Base-by-base conservation (phyloP, 2,113 vertebrate genomes). In the Chaetops frenatus region DNA sequence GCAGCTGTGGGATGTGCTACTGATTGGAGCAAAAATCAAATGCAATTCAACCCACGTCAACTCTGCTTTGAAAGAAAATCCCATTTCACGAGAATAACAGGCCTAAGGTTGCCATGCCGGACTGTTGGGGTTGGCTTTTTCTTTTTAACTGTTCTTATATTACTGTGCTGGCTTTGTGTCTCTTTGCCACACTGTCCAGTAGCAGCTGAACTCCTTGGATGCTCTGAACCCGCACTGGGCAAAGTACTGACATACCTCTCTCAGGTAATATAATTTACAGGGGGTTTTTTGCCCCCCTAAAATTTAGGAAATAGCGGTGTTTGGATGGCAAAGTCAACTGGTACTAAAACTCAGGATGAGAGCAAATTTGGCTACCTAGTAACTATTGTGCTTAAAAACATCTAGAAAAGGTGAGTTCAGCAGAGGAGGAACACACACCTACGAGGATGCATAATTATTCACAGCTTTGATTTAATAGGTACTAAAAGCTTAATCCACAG, bases 381-480 rank as follows among this genome's bases (percentile, higher is more conserved):
- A 22, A 78, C 42, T 69, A 29, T 11, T 38, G 11, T 58, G 28
- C 42, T 83, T 74, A n/a, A 86, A 92, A 91, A 67, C 12, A 23
- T 71, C 31, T 72, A 28, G 21, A 44, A 58, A 67, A 77, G 23
- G 27, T 45, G 66, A 83, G 21, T 38, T 83, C 50, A 42, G 54
- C 76, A 83, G 45, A 65, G 79, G 48, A 93, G 74, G 58, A 92
- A 4, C 29, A 45, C 50, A 22, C 61, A 45, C 42, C 18, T 61
- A 76, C n/a, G 84, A 21, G 22, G 80, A 58, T 54, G 29, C 42
- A 33, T 73, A 67, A 88, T 95, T 90, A 87, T 72, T 94, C 86
- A 81, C 69, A 60, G 57, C 57, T 92, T 87, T 95, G 88, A 90
- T 92, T 93, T 92, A 91, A 76, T 76, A 91, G 81, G 28, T 79